phyloP scores from a whole-genome alignment of 2,888 invertebrate species.

The Eilema griseolum region DNA sequence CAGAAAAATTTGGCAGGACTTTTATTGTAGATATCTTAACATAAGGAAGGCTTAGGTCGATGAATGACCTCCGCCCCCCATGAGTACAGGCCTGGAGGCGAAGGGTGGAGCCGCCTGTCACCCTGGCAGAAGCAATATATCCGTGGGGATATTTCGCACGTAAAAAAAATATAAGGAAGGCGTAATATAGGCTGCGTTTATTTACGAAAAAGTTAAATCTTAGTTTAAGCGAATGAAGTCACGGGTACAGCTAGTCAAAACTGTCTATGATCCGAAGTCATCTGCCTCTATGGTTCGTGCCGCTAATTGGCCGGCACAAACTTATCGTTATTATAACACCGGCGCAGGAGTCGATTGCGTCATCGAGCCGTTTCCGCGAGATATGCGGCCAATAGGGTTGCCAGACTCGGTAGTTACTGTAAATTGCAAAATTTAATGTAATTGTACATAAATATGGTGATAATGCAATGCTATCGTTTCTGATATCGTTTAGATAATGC shows the following conservation, averaged over 20 bases:
- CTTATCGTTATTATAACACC: slow-evolving; percentile 50
- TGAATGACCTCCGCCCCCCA: no score
- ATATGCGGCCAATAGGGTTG: slow-evolving; percentile 43
- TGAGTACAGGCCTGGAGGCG: no score
- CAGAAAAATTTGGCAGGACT: no score
- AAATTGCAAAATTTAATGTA: background rate
- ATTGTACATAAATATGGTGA: background rate
- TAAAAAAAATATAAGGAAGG: no score
- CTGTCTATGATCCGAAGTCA: slow-evolving; percentile 20
- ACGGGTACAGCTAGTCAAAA: background rate
- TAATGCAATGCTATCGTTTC: background rate
- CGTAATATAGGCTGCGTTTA: no score
- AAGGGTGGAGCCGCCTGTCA: no score
- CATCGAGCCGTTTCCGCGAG: slow-evolving; percentile 48
- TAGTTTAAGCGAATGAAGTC: no score
- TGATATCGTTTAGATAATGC: background rate
- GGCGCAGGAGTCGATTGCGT: slow-evolving; percentile 50
- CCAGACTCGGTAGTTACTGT: slow-evolving; percentile 41
- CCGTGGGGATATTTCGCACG: no score
- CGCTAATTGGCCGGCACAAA: slow-evolving; percentile 44
- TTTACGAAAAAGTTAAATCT: no score
- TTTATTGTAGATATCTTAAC: no score
- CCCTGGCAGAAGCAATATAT: no score
- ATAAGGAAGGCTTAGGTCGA: no score
- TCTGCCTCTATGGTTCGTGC: slow-evolving; percentile 24